These are phyloP conservation scores for Python bivittatus DNA, from an alignment of 2,113 vertebrate genomes.

Conservation along the genomic window DNA sequence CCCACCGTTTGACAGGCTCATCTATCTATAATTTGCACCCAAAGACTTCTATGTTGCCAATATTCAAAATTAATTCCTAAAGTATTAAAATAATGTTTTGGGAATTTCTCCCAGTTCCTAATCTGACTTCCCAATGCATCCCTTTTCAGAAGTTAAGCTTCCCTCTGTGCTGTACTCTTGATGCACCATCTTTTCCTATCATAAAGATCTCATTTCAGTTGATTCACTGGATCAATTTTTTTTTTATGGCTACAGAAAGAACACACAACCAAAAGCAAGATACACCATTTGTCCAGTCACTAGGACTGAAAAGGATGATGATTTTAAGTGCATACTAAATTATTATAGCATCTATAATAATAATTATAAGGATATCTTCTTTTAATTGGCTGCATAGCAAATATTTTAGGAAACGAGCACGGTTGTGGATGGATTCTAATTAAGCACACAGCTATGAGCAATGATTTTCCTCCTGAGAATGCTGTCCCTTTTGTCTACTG, in stretches of 20 bases:
- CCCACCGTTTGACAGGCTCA: not conserved
- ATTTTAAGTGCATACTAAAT: slow-evolving; percentile 21
- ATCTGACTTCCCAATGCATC: not conserved
- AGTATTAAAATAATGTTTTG: not conserved
- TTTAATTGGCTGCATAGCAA: slow-evolving; percentile 19
- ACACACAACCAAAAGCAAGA: not conserved
- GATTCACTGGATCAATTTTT: slow-evolving; percentile 13
- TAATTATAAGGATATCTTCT: slow-evolving; percentile 10
- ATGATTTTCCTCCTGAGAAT: not conserved
- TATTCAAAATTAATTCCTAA: slow-evolving; percentile 10
- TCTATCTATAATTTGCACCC: not conserved
- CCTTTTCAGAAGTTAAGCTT: not conserved
- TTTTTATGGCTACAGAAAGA: slow-evolving; percentile 2
- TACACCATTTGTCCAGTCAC: slow-evolving; percentile 5
- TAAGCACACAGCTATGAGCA: not conserved
- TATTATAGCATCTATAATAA: not conserved
- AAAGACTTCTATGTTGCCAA: not conserved
- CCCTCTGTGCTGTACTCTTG: not conserved
- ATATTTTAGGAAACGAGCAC: slow-evolving; percentile 4
- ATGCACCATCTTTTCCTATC: slow-evolving; percentile 9
- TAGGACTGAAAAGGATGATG: slow-evolving; percentile 14
- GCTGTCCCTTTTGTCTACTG: not conserved
- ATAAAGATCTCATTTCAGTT: slow-evolving; percentile 15
- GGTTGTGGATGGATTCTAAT: not conserved
- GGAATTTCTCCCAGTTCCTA: not conserved